Percentiles rank a stretch among this genome's conserved stretches.
These are phyloP conservation scores for Sclerurus mexicanus DNA, from an alignment of 2,113 vertebrate species.

Conservation along the genomic window DNA sequence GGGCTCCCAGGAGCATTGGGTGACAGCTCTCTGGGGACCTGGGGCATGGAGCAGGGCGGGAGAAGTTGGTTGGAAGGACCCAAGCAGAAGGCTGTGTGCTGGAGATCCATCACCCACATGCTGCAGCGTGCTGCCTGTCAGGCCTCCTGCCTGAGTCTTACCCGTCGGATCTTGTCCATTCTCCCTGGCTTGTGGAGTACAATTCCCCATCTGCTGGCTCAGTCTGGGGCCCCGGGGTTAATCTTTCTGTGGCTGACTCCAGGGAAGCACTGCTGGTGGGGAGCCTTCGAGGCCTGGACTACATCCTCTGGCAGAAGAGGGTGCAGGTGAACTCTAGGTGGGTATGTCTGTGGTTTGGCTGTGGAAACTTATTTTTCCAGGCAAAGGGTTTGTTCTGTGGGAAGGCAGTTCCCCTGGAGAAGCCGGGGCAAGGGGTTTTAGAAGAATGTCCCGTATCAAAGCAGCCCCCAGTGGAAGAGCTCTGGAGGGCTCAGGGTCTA, in stretches of 20 bases:
- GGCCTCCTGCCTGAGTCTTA: background rate
- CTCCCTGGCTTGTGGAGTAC: background rate
- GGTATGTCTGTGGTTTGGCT: background rate
- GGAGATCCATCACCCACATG: background rate
- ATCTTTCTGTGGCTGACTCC: background rate
- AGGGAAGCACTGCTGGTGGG: background rate
- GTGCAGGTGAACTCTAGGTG: background rate
- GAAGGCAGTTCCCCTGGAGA: background rate
- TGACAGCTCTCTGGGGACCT: background rate
- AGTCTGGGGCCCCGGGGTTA: accelerated
- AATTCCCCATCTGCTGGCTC: background rate
- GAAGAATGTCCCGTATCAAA: background rate
- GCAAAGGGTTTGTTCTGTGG: background rate
- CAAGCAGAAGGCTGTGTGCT: background rate
- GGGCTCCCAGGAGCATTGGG: background rate
- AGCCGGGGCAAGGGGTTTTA: background rate
- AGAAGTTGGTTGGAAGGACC: background rate
- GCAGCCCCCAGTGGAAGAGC: background rate
- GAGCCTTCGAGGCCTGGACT: background rate
- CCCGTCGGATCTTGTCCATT: background rate
- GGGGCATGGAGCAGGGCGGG: background rate
- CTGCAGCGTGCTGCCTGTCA: background rate
- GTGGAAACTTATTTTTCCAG: background rate
- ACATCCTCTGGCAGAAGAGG: background rate
- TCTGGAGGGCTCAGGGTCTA: background rate